Evolutionary conservation across 2,113 vertebrate species (phyloP).

Genomic region (Notechis scutatus): DNA sequence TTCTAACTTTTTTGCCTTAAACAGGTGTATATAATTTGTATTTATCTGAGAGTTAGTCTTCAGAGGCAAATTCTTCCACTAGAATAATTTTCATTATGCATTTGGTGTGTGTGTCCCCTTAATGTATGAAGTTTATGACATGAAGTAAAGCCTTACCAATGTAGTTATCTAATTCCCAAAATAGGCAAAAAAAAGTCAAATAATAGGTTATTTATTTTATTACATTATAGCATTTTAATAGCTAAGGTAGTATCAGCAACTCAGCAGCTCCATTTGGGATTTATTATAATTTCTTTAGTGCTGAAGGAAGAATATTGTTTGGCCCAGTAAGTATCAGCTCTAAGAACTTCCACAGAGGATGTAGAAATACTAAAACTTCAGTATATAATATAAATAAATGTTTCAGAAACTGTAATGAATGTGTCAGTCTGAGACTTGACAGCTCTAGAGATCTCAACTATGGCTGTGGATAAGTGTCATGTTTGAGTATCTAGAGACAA

Average conservation of each 20-base stretch:
- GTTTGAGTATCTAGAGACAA: background rate
- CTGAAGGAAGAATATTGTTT: constrained; percentile 55
- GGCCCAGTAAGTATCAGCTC: constrained; percentile 48
- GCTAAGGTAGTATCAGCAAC: constrained; percentile 54
- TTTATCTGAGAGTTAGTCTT: background rate
- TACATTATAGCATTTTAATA: constrained; percentile 62
- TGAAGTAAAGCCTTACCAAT: background rate
- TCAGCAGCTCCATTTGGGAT: constrained; percentile 50
- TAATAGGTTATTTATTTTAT: constrained; percentile 53
- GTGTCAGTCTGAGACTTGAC: background rate
- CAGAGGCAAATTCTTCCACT: background rate
- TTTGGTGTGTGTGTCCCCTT: background rate
- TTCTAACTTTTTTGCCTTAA: background rate
- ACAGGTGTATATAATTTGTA: background rate
- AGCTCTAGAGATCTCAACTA: background rate
- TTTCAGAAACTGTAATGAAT: background rate
- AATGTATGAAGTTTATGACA: background rate
- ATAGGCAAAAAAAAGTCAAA: background rate
- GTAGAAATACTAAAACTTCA: background rate
- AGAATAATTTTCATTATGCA: background rate
- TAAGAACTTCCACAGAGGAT: background rate
- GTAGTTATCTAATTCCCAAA: background rate
- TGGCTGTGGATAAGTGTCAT: background rate
- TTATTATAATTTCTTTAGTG: constrained; percentile 49
- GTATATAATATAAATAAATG: background rate